Conservation (phyloP, 2,888 invertebrate species). For the Amphipyra tragopoginis region DNA sequence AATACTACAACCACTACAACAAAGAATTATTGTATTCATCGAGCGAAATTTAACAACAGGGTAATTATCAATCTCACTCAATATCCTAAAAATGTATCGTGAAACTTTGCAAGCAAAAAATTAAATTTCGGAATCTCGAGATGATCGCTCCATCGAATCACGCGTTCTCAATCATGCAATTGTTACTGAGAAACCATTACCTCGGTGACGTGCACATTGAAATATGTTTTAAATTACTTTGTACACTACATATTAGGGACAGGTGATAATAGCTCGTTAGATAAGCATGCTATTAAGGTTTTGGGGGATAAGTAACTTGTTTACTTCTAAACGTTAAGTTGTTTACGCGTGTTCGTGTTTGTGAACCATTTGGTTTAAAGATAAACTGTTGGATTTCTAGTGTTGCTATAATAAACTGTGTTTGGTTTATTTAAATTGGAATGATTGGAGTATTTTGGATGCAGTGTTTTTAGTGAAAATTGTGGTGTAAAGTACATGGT, state of each 20-base stretch:
- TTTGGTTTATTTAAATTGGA: conserved; percentile 15
- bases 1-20: conserved; percentile 14
- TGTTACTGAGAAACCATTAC: conserved; percentile 44
- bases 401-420: conserved; percentile 12
- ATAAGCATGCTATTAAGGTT: conserved; percentile 83
- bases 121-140: conserved; percentile 38
- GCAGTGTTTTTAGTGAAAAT: conserved; percentile 18
- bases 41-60: conserved; percentile 37
- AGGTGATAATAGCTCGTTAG: conserved; percentile 81
- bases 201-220: conserved; percentile 59
- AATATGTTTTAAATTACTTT: conserved; percentile 67
- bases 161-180: conserved; percentile 50
- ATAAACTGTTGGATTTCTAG: conserved; percentile 13
- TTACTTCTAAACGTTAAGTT: conserved; percentile 36
- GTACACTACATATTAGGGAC: conserved; percentile 75
- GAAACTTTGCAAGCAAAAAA: conserved; percentile 51
- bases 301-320: conserved; percentile 60
- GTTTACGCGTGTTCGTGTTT: conserved; percentile 20
- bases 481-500: conserved; percentile 1
- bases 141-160: conserved; percentile 43
- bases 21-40: conserved; percentile 18
- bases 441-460: conserved; percentile 21
- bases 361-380: conserved; percentile 8
- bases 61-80: conserved; percentile 45
- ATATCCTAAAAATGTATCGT: conserved; percentile 47